phyloP scores from a whole-genome alignment of 1,140 invertebrate species.

The Zelostemma sp. region DNA sequence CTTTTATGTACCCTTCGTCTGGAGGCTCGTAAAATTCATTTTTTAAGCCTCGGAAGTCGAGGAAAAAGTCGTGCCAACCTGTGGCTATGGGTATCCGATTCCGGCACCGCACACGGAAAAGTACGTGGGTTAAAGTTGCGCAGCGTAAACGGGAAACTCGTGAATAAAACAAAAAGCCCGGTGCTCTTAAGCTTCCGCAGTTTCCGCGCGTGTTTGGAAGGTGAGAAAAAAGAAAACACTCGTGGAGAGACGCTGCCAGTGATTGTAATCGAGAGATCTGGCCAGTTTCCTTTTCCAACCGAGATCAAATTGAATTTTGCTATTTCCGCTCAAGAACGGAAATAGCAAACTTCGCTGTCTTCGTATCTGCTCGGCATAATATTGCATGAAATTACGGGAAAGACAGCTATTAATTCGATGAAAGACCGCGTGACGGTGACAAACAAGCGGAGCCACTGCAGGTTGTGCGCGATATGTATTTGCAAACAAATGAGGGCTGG shows the following conservation, averaged over 20 bases:
- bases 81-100: conserved; percentile 21
- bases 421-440: not conserved
- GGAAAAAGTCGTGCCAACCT: conserved; percentile 27
- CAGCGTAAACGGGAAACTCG: not conserved
- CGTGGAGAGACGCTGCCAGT: not conserved
- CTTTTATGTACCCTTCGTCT: conserved; percentile 27
- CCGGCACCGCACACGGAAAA: not conserved
- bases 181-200: not conserved
- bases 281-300: not conserved
- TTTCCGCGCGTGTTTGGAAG: not conserved
- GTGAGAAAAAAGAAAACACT: not conserved
- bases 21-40: not conserved
- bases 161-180: not conserved
- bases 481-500: not conserved
- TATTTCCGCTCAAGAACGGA: too few species aligned
- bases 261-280: not conserved
- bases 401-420: not conserved
- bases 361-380: not conserved
- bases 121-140: conserved; percentile 5
- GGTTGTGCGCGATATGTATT: not conserved
- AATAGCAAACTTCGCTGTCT: too few species aligned
- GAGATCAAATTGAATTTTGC: too few species aligned
- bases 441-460: not conserved
- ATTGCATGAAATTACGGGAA: not conserved
- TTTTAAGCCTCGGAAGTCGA: conserved; percentile 3